Evolutionary conservation across 2,797 vertebrate species (phyloP).

Genomic region (Psittacula echo): DNA sequence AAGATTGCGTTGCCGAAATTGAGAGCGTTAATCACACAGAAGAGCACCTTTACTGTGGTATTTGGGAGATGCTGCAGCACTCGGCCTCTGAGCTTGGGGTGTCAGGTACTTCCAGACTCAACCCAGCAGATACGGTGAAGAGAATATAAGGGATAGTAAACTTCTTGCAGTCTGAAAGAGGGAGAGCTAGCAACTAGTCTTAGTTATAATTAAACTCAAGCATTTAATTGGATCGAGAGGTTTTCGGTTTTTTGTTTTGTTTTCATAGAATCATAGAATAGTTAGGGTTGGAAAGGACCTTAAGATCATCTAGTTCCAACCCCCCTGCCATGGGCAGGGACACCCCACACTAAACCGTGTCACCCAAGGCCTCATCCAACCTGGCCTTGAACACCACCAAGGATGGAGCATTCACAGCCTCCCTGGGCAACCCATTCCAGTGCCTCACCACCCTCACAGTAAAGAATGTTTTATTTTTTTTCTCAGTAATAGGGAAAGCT

Average conservation of each 20-base stretch:
- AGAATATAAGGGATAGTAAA: not conserved
- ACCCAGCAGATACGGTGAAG: accelerated
- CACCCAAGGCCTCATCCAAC: too few relatives aligned
- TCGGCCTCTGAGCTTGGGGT: not conserved
- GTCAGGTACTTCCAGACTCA: not conserved
- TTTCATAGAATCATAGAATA: too few relatives aligned
- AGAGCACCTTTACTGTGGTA: not conserved
- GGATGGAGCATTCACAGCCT: too few relatives aligned
- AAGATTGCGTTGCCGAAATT: not conserved
- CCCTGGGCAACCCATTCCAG: too few relatives aligned
- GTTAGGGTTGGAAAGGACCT: too few relatives aligned
- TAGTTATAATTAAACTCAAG: not conserved
- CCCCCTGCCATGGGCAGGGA: too few relatives aligned
- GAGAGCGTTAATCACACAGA: not conserved
- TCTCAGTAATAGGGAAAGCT: not conserved
- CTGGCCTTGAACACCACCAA: too few relatives aligned
- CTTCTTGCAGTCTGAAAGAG: not conserved
- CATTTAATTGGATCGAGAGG: not conserved
- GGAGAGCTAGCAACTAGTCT: not conserved
- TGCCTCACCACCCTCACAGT: too few relatives aligned
- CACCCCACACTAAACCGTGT: too few relatives aligned
- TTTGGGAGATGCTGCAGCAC: not conserved
- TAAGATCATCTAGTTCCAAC: too few relatives aligned
- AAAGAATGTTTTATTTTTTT: not conserved
- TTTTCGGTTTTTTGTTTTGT: not conserved